Conservation (phyloP, 2,113 vertebrate species). For the Semicossyphus pulcher region DNA sequence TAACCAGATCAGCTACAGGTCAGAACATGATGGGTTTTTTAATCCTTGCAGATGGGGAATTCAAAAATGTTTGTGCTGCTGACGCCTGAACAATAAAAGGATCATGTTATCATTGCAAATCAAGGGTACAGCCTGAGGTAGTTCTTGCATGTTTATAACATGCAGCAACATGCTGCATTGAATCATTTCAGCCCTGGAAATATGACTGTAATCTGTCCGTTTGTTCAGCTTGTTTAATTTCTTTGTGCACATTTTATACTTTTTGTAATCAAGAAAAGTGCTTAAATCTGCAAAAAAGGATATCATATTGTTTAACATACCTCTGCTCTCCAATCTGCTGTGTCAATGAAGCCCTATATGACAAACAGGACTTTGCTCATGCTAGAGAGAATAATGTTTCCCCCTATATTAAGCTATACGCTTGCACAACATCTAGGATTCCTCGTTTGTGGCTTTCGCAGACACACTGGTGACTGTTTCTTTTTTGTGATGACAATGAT, state of each 20-base stretch:
- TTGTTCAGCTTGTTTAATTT: neutral
- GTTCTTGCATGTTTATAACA: neutral
- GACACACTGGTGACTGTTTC: neutral
- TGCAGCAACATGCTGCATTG: neutral
- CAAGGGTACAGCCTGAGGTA: neutral
- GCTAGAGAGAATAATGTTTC: neutral
- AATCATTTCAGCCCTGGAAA: neutral
- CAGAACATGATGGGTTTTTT: constrained; percentile 6
- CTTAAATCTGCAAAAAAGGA: neutral
- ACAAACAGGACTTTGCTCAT: constrained; percentile 31
- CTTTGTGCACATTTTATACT: too few species aligned
- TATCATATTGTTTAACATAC: neutral
- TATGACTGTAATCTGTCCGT: neutral
- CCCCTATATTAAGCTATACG: neutral
- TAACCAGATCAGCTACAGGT: constrained; percentile 68
- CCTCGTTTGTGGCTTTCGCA: constrained; percentile 9
- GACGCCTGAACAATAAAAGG: too few species aligned
- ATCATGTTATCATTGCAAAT: too few species aligned
- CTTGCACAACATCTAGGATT: neutral
- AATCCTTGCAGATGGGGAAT: neutral
- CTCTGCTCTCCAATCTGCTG: neutral
- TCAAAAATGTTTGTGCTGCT: neutral
- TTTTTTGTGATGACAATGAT: constrained; percentile 28
- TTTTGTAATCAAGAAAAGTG: too few species aligned
- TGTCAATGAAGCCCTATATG: constrained; percentile 26